Evolutionary conservation across 1,140 invertebrate species (phyloP).

Genomic region (Epicauta chinensis): DNA sequence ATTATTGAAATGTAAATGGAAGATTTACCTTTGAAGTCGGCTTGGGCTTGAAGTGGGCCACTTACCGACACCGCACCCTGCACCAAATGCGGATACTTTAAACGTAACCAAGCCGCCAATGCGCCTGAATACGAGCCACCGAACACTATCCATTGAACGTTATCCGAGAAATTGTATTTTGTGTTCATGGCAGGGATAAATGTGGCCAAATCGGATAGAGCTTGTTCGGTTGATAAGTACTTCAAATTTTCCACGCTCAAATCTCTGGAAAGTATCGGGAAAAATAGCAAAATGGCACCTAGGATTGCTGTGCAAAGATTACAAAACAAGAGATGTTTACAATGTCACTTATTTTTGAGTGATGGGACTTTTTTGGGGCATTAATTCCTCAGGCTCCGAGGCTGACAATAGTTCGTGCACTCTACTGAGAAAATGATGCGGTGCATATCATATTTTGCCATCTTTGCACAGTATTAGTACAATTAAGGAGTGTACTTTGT

Average conservation of each 20-base stretch:
- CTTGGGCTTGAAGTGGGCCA: constrained; percentile 74
- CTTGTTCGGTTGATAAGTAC: constrained; percentile 81
- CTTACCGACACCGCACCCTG: constrained; percentile 78
- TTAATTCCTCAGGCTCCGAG: too few relatives aligned
- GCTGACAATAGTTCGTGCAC: too few relatives aligned
- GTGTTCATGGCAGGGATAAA: constrained; percentile 68
- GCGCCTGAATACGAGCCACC: constrained; percentile 91
- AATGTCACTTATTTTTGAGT: too few relatives aligned
- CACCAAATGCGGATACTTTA: constrained; percentile 87
- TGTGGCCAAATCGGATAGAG: constrained; percentile 78
- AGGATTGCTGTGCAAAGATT: too few relatives aligned
- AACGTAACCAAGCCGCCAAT: constrained; percentile 80
- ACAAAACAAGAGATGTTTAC: too few relatives aligned
- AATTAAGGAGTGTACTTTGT: constrained; percentile 58
- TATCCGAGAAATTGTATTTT: constrained; percentile 52
- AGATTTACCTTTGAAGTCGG: constrained; percentile 77
- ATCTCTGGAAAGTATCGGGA: constrained; percentile 57
- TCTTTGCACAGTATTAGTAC: too few relatives aligned
- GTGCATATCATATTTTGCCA: too few relatives aligned
- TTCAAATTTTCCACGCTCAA: constrained; percentile 67
- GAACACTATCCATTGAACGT: constrained; percentile 84
- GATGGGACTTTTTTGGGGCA: too few relatives aligned
- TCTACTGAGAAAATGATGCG: too few relatives aligned
- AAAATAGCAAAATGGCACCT: constrained; percentile 1
- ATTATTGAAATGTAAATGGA: too few relatives aligned